Evolutionary conservation across 2,113 vertebrate species (phyloP).

Genomic region (Excalfactoria chinensis): DNA sequence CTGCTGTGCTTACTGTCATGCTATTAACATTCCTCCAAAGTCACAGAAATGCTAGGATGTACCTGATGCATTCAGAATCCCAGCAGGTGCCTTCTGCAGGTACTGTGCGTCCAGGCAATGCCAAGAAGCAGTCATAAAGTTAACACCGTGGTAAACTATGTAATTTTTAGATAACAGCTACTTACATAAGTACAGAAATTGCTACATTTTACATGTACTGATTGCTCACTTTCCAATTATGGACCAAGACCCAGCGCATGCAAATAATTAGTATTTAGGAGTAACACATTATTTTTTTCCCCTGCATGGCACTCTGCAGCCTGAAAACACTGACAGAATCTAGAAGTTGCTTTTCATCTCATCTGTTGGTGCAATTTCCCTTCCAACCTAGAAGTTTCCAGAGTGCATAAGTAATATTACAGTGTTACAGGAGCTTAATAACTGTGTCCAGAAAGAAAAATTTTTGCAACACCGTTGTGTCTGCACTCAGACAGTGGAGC

Average conservation of each 20-base stretch:
- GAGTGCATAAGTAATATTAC: neutral
- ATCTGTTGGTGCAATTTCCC: conserved; percentile 1
- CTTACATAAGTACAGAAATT: conserved; percentile 68
- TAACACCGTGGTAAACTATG: conserved; percentile 61
- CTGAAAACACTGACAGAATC: conserved; percentile 7
- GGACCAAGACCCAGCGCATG: conserved; percentile 51
- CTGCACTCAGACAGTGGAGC: neutral
- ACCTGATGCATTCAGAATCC: conserved; percentile 66
- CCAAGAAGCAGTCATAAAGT: conserved; percentile 59
- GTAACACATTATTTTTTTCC: conserved; percentile 45
- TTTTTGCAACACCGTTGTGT: neutral
- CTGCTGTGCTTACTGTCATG: conserved; percentile 65
- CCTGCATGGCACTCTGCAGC: neutral
- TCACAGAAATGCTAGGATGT: conserved; percentile 35
- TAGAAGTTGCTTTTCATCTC: conserved; percentile 3
- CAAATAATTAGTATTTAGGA: conserved; percentile 70
- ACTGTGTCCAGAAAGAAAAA: neutral
- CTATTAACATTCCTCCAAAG: conserved; percentile 61
- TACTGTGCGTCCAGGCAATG: conserved; percentile 29
- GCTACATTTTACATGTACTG: conserved; percentile 54
- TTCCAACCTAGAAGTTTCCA: conserved; percentile 38
- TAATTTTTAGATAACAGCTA: conserved; percentile 73
- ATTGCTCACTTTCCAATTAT: conserved; percentile 61
- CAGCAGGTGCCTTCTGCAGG: conserved; percentile 67
- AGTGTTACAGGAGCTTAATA: neutral